Percentiles rank a stretch among this genome's conserved stretches.
Conservation (phyloP, 2,888 invertebrate genomes). For the Dioctria linearis region DNA sequence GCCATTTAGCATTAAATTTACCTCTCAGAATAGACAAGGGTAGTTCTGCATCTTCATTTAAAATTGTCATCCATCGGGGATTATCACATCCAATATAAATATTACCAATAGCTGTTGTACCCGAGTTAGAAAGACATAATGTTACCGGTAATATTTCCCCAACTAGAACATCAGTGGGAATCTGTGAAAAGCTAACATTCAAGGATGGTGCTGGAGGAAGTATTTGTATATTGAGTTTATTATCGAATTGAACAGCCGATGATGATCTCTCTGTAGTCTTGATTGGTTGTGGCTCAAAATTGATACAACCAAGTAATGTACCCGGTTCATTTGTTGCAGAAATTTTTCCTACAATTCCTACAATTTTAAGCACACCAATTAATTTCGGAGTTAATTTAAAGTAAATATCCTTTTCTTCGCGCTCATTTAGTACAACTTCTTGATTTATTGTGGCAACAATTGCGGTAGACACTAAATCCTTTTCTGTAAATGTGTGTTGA, state of each 20-base stretch:
- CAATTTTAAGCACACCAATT: constrained; percentile 81
- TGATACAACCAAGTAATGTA: constrained; percentile 66
- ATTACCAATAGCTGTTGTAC: constrained; percentile 75
- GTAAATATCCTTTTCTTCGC: constrained; percentile 75
- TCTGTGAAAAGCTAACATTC: constrained; percentile 79
- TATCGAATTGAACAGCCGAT: constrained; percentile 71
- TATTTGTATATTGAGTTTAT: constrained; percentile 82
- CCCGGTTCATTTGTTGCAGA: constrained; percentile 67
- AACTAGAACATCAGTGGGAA: constrained; percentile 78
- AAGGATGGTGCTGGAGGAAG: constrained; percentile 86
- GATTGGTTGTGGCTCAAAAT: constrained; percentile 67
- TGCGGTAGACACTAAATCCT: constrained; percentile 65
- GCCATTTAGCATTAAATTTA: constrained; percentile 58
- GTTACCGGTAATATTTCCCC: constrained; percentile 80
- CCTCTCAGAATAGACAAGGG: constrained; percentile 69
- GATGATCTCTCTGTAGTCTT: constrained; percentile 62
- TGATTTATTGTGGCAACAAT: constrained; percentile 66
- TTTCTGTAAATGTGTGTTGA: constrained; percentile 59
- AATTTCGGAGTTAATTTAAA: constrained; percentile 82
- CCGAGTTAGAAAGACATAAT: constrained; percentile 77
- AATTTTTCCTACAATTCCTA: constrained; percentile 77
- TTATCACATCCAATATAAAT: constrained; percentile 74
- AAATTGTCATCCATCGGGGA: constrained; percentile 68
- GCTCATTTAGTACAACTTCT: constrained; percentile 66
- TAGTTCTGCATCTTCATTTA: constrained; percentile 65